Conservation (phyloP, 2,797 vertebrate genomes). For the Xenentodon cancila region DNA sequence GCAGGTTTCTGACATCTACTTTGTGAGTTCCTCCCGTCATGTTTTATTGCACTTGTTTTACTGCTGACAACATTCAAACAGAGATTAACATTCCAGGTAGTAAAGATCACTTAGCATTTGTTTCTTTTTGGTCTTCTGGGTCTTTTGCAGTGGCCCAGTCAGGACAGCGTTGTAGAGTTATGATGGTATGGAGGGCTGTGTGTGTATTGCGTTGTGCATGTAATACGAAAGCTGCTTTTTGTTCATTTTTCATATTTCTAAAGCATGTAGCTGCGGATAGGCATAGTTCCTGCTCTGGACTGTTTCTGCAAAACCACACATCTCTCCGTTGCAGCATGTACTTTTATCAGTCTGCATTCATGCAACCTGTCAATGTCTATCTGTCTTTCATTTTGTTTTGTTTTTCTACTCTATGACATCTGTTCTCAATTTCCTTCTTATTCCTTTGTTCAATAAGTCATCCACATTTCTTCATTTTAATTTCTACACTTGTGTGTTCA, state of each 20-base stretch:
- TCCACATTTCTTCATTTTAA: conserved; percentile 11
- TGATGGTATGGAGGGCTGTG: conserved; percentile 75
- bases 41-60: not conserved
- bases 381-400: conserved; percentile 7
- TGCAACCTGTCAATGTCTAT: conserved; percentile 6
- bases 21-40: conserved; percentile 85
- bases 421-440: conserved; percentile 17
- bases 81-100: not conserved
- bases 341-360: conserved; percentile 47
- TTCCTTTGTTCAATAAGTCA: conserved; percentile 11
- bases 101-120: conserved; percentile 40
- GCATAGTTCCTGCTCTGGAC: conserved; percentile 38
- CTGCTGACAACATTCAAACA: not conserved
- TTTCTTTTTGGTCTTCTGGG: conserved; percentile 56
- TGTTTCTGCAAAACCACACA: conserved; percentile 28
- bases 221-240: conserved; percentile 19
- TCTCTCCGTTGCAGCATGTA: conserved; percentile 52
- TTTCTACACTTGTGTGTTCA: conserved; percentile 12
- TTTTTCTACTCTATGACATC: conserved; percentile 14
- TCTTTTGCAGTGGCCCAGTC: conserved; percentile 75
- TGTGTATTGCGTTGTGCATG: conserved; percentile 45
- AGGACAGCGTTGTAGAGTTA: conserved; percentile 82
- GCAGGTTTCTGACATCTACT: conserved; percentile 93
- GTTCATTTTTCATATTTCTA: conserved; percentile 27
- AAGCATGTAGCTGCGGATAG: conserved; percentile 40